Evolutionary conservation across 1,140 invertebrate genomes (phyloP).

Genomic region (Sesamia nonagrioides): DNA sequence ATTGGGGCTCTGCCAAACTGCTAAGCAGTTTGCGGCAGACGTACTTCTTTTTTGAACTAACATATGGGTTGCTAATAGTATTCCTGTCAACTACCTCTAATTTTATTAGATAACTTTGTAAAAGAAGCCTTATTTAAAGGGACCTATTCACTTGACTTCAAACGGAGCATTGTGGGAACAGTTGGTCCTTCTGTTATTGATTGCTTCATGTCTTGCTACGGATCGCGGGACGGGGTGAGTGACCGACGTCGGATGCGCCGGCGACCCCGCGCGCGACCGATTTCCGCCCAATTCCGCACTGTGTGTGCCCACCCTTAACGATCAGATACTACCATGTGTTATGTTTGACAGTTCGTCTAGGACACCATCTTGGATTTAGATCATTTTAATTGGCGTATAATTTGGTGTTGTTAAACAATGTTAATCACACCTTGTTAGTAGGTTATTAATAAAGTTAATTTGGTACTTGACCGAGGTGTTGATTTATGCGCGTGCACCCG

Average conservation of each 20-base stretch:
- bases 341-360: conserved; percentile 12
- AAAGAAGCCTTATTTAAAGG: not conserved
- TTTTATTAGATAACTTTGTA: too few relatives aligned
- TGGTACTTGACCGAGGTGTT: not conserved
- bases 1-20: too few relatives aligned
- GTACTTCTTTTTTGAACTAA: too few relatives aligned
- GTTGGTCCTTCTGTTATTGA: conserved; percentile 14
- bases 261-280: conserved; percentile 42
- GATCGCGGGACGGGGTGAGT: conserved; percentile 28
- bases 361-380: conserved; percentile 16
- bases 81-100: too few relatives aligned
- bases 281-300: conserved; percentile 46
- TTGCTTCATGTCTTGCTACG: not conserved
- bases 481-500: not conserved
- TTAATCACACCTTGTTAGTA: not conserved
- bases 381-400: conserved; percentile 5
- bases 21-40: too few relatives aligned
- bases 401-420: too few relatives aligned
- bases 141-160: not conserved
- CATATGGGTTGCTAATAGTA: too few relatives aligned
- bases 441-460: conserved; percentile 5
- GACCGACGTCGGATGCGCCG: conserved; percentile 43
- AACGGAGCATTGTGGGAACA: not conserved
- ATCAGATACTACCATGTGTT: conserved; percentile 14
- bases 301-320: conserved; percentile 39